Evolutionary conservation across 2,888 invertebrate species (phyloP).

Genomic region (Leptarthrus brevirostris): DNA sequence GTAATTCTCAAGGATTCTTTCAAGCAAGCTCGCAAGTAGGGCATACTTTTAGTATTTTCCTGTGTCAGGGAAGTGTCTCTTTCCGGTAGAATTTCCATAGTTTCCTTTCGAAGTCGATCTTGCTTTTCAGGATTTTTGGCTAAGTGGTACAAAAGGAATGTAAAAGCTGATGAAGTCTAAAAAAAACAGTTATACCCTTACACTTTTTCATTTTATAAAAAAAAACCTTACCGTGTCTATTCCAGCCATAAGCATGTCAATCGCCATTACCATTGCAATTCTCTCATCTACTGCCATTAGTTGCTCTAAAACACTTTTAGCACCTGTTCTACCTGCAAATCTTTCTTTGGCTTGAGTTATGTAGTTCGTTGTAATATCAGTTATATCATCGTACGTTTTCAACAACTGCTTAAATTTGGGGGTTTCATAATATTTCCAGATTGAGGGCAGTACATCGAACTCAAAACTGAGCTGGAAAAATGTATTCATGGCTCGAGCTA

Average conservation of each 20-base stretch:
- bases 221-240: slow-evolving; percentile 74
- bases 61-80: slow-evolving; percentile 66
- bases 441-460: slow-evolving; percentile 62
- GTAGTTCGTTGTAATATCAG: slow-evolving; percentile 61
- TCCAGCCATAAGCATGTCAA: slow-evolving; percentile 78
- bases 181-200: neutral
- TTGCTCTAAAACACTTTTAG: slow-evolving; percentile 73
- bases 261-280: slow-evolving; percentile 75
- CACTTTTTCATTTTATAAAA: too few relatives aligned
- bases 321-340: slow-evolving; percentile 61
- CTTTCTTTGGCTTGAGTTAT: slow-evolving; percentile 63
- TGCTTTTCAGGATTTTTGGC: slow-evolving; percentile 75
- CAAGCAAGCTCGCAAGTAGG: slow-evolving; percentile 79
- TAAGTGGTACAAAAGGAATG: slow-evolving; percentile 71
- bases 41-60: slow-evolving; percentile 67
- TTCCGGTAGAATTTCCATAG: slow-evolving; percentile 66
- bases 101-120: slow-evolving; percentile 72
- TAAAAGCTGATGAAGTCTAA: slow-evolving; percentile 67
- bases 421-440: slow-evolving; percentile 61
- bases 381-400: slow-evolving; percentile 58
- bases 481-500: slow-evolving; percentile 48
- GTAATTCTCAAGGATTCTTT: slow-evolving; percentile 77
- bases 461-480: slow-evolving; percentile 52
- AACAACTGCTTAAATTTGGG: slow-evolving; percentile 60
- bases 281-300: slow-evolving; percentile 72